Base-by-base conservation (phyloP, 2,113 vertebrate genomes). In the Burhinus oedicnemus region DNA sequence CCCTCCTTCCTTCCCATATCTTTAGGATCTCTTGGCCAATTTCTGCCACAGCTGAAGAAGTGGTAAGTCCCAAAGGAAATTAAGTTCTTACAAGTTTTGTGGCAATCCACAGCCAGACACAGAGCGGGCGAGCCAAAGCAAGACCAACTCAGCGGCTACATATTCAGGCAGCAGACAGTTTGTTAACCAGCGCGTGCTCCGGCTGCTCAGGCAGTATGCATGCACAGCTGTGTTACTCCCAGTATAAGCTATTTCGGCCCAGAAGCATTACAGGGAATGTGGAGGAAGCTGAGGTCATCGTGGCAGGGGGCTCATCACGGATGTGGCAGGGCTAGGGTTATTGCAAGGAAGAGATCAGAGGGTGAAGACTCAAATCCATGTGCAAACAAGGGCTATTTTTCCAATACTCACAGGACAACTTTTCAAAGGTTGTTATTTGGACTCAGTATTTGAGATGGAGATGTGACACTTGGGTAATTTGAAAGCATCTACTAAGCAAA, bases 171-270 rank as follows among this genome's bases (percentile, higher is more conserved):
- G 70, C 52, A 87, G 66, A 11, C 20, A 11, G 10, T 34, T 45
- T 34, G 23, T 49, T 70, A 45, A 8, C 22, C 49, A 71, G 55
- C 0, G 2, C 1, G 0, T 47, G 71, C 38, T 25, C 49, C 2
- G 4, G 70, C 79, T 79, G 57, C 82, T 75, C 51, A 15, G 45
- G 40, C 66, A 17, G 27, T 11, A 21, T 6, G 25, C 42, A 6
- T 0, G 4, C 49, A 23, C 16, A 0, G 1, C 36, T 2, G 0
- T 0, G 0, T 76, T 36, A 51, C 68, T 42, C 20, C 49, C 45
- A 42, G 51, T 9, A 9, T 17, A 14, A 0, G 1, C 30, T 55
- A 15, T 25, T 45, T 26, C 3, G 1, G 47, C 36, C 47, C 19
- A 9, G 19, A 45, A 45, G 25, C 4, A 1, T 16, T 17, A 26